These are phyloP conservation scores for Trinorchestia longiramus DNA, from an alignment of 1,140 invertebrate genomes.

Conservation along the genomic window DNA sequence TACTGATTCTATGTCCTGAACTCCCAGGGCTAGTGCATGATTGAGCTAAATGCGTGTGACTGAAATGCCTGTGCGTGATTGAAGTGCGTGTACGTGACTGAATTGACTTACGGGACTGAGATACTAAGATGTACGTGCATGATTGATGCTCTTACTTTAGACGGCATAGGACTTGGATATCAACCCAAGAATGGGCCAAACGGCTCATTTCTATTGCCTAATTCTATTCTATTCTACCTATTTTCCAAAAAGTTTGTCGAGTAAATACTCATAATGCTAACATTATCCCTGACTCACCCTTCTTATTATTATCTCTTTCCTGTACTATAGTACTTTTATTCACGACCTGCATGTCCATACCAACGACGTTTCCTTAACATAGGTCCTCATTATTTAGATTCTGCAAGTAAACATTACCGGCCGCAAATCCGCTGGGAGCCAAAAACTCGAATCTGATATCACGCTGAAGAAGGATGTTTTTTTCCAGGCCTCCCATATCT, in stretches of 20 bases:
- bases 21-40: too few relatives aligned
- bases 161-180: too few relatives aligned
- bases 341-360: background rate
- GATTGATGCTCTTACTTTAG: too few relatives aligned
- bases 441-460: background rate
- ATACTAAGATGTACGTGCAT: too few relatives aligned
- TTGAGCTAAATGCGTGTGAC: too few relatives aligned
- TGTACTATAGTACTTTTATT: background rate
- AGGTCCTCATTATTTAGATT: background rate
- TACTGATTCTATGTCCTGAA: too few relatives aligned
- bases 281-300: background rate
- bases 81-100: too few relatives aligned
- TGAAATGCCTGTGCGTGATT: too few relatives aligned
- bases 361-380: background rate
- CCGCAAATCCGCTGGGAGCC: background rate
- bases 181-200: too few relatives aligned
- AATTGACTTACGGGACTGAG: too few relatives aligned
- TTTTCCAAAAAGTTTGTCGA: background rate
- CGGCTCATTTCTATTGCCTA: background rate
- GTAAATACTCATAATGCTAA: background rate
- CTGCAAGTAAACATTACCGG: background rate
- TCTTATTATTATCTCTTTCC: background rate
- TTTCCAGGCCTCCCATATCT: conserved; percentile 17
- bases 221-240: background rate
- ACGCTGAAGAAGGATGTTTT: background rate